Evolutionary conservation across 2,797 vertebrate genomes (phyloP).

Genomic region (Ctenosaura bakeri): DNA sequence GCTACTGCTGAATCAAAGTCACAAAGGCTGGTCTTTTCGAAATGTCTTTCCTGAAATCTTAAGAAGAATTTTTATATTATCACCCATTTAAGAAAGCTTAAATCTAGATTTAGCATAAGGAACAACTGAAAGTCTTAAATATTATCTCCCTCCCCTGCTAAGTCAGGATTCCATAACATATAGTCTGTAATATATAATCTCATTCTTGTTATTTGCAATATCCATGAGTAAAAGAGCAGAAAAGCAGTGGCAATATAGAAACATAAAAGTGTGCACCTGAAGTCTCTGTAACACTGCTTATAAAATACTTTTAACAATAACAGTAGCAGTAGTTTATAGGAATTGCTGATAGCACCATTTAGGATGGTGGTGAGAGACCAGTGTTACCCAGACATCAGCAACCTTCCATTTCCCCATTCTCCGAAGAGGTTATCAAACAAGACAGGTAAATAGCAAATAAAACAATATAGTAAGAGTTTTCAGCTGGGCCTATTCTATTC

Average conservation of each 20-base stretch:
- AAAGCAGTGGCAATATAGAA: neutral
- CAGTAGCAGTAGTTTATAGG: neutral
- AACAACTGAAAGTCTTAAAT: slow-evolving; percentile 21
- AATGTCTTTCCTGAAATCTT: slow-evolving; percentile 75
- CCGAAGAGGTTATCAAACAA: too few species aligned
- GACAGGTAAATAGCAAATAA: too few species aligned
- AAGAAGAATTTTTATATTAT: slow-evolving; percentile 40
- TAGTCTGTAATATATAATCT: neutral
- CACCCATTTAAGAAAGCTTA: slow-evolving; percentile 2
- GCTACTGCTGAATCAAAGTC: slow-evolving; percentile 76
- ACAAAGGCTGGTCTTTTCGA: slow-evolving; percentile 73
- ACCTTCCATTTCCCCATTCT: neutral
- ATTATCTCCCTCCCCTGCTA: neutral
- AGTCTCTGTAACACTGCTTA: neutral
- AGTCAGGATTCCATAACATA: neutral
- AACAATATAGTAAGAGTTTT: too few species aligned
- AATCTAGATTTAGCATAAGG: neutral
- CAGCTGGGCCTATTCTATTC: too few species aligned
- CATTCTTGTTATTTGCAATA: neutral
- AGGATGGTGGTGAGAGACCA: neutral
- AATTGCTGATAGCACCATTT: too few species aligned
- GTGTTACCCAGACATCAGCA: neutral
- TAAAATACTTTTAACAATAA: neutral
- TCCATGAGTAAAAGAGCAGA: neutral
- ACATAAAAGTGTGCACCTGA: neutral